Conservation (phyloP, 1,140 invertebrate genomes). For the Penaeus chinensis region DNA sequence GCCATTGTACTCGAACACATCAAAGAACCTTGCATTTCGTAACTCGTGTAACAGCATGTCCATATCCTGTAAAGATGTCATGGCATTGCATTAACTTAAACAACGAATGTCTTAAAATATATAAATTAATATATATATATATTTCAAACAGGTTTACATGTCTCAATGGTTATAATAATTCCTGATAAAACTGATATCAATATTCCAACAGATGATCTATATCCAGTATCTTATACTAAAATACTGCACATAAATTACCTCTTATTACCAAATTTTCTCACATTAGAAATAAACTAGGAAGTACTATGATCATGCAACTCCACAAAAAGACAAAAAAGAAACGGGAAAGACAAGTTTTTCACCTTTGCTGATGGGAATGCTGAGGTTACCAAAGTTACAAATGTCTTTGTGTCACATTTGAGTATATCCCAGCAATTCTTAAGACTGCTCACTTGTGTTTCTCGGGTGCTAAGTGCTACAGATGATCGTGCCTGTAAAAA, state of each 20-base stretch:
- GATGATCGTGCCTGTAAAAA: constrained; percentile 77
- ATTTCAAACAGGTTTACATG: no score
- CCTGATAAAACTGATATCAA: no score
- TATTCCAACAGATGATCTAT: no score
- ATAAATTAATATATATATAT: no score
- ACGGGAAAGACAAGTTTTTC: constrained; percentile 46
- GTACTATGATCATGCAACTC: not conserved
- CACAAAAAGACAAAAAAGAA: not conserved
- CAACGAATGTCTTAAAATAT: not conserved
- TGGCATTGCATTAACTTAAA: not conserved
- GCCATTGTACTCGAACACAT: constrained; percentile 86
- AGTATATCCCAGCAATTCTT: constrained; percentile 94
- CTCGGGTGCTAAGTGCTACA: constrained; percentile 84
- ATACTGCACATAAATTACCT: no score
- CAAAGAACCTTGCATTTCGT: constrained; percentile 86
- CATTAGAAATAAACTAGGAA: no score
- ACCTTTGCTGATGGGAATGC: constrained; percentile 89
- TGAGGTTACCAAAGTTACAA: constrained; percentile 90
- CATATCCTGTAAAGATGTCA: constrained; percentile 76
- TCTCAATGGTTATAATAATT: no score
- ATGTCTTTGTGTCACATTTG: constrained; percentile 88
- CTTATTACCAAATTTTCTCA: no score
- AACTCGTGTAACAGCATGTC: constrained; percentile 86
- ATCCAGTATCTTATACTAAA: no score
- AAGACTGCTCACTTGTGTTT: constrained; percentile 83